These are phyloP conservation scores for Dascyllus trimaculatus DNA, from an alignment of 2,113 vertebrate genomes.

Conservation along the genomic window DNA sequence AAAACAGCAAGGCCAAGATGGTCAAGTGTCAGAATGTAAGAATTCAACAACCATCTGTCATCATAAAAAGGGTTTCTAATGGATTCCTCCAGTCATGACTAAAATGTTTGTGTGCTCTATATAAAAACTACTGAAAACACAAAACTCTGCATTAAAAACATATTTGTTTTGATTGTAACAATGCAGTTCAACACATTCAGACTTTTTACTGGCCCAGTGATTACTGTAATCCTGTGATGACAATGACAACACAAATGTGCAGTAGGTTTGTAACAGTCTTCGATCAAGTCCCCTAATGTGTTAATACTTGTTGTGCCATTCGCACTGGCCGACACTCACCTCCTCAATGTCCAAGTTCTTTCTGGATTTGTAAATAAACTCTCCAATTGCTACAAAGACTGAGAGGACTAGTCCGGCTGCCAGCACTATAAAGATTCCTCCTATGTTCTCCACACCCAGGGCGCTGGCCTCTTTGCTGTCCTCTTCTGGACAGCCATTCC, in stretches of 20 bases:
- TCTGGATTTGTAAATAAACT: conserved; percentile 96
- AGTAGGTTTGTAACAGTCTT: conserved; percentile 41
- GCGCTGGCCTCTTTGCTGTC: conserved; percentile 97
- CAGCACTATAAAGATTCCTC: conserved; percentile 97
- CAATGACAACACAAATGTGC: conserved; percentile 34
- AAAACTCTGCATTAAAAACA: conserved; percentile 64
- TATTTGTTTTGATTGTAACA: conserved; percentile 70
- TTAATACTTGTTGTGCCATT: conserved; percentile 86
- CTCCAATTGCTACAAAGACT: conserved; percentile 97
- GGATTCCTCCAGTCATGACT: conserved; percentile 47
- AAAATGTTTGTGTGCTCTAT: conserved; percentile 66
- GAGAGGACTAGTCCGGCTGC: conserved; percentile 97
- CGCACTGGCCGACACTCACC: conserved; percentile 88
- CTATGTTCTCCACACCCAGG: conserved; percentile 97
- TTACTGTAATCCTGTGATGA: conserved; percentile 40
- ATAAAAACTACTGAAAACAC: conserved; percentile 70
- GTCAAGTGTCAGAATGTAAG: conserved; percentile 66
- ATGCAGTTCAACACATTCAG: conserved; percentile 70
- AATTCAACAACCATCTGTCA: conserved; percentile 49
- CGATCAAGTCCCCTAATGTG: neutral
- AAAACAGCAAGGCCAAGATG: conserved; percentile 73
- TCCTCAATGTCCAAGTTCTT: conserved; percentile 95
- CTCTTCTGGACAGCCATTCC: conserved; percentile 96
- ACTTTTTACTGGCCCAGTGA: conserved; percentile 44
- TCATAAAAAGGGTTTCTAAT: conserved; percentile 59